A percentile compares a stretch with the other conserved stretches of the same genome.
Conservation (phyloP, 2,888 invertebrate species). For the Cryptocephalus primarius region DNA sequence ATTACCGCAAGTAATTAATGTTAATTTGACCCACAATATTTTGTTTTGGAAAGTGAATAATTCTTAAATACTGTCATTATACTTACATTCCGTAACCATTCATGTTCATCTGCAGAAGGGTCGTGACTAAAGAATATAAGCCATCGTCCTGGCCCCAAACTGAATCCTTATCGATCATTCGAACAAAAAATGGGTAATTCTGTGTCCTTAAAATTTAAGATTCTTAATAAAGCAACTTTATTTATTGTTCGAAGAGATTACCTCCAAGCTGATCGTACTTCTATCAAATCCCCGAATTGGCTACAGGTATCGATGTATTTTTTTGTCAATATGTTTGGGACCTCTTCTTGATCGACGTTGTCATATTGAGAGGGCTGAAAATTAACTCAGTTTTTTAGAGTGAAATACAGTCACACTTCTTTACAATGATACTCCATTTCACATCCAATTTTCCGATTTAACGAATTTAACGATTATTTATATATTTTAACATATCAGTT, state of each 20-base stretch:
- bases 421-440: no score
- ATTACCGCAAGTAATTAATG: no score
- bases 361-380: constrained; percentile 16
- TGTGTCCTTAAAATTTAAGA: constrained; percentile 44
- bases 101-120: constrained; percentile 49
- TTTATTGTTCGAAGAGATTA: constrained; percentile 13
- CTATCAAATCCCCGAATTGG: constrained; percentile 51
- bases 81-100: constrained; percentile 36
- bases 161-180: constrained; percentile 71
- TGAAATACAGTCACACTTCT: no score
- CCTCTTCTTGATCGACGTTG: constrained; percentile 42
- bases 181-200: constrained; percentile 55
- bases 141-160: constrained; percentile 60
- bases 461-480: no score
- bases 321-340: constrained; percentile 47
- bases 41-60: background rate
- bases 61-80: background rate
- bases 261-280: constrained; percentile 61
- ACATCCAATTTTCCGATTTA: no score
- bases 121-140: constrained; percentile 58
- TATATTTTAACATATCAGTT: no score
- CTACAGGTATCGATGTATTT: constrained; percentile 47
- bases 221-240: no score
- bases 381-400: background rate
- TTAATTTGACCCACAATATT: background rate